Evolutionary conservation across 2,113 vertebrate genomes (phyloP).

Genomic region (Mobula hypostoma): DNA sequence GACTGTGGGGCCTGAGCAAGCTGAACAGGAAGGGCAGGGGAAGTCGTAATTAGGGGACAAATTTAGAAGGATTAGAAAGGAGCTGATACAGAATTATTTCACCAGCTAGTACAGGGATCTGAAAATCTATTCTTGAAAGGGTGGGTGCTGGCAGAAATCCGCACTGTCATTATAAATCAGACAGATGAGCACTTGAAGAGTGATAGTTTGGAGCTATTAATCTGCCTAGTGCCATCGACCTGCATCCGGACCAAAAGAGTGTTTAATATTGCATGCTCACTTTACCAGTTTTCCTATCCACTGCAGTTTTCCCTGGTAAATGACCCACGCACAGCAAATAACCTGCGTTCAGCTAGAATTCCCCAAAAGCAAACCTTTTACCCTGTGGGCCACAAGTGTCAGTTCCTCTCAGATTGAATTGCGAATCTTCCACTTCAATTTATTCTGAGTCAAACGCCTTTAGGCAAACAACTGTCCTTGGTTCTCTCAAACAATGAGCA

Average conservation of each 20-base stretch:
- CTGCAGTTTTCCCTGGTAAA: background rate
- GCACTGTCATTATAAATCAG: no score
- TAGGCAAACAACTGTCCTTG: background rate
- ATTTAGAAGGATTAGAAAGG: no score
- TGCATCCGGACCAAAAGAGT: background rate
- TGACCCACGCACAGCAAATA: background rate
- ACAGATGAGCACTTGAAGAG: no score
- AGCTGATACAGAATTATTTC: no score
- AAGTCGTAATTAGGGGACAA: no score
- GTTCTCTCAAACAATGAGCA: constrained; percentile 50
- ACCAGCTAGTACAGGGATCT: no score
- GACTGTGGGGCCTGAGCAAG: no score
- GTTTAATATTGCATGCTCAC: background rate
- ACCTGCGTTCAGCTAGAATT: background rate
- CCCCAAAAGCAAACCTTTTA: background rate
- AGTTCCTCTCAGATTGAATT: background rate
- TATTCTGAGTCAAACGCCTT: background rate
- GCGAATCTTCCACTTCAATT: background rate
- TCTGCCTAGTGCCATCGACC: no score
- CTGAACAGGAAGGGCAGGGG: no score
- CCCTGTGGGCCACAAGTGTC: background rate
- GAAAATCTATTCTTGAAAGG: no score
- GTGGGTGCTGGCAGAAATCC: no score
- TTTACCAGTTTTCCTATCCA: background rate
- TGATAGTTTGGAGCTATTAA: no score